A percentile compares a stretch with the other conserved stretches of the same genome.
Evolutionary conservation across 1,140 invertebrate genomes (phyloP).

Genomic region (Vanessa tameamea): DNA sequence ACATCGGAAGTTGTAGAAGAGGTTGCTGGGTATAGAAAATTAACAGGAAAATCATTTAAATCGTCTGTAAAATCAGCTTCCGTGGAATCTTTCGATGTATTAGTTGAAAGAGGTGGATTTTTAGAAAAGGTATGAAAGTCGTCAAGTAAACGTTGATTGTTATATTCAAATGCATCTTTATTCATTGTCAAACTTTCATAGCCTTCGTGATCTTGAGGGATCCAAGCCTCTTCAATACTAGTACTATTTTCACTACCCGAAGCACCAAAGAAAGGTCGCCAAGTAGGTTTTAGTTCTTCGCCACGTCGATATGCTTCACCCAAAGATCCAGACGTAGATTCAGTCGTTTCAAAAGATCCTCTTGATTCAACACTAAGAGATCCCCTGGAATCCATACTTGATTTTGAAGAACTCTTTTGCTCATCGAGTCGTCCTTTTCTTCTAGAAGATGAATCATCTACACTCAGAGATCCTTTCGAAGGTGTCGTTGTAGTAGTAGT

Average conservation of each 20-base stretch:
- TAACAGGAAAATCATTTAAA: conserved; percentile 86
- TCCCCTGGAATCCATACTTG: conserved; percentile 82
- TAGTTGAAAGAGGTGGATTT: conserved; percentile 81
- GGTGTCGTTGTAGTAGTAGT: conserved; percentile 74
- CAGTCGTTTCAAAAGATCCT: conserved; percentile 85
- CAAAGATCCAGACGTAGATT: conserved; percentile 87
- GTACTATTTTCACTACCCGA: conserved; percentile 87
- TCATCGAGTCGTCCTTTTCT: conserved; percentile 75
- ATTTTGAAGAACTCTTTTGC: conserved; percentile 82
- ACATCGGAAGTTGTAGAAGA: conserved; percentile 83
- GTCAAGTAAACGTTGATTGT: conserved; percentile 73
- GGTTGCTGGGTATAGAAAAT: conserved; percentile 85
- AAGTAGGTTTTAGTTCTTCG: conserved; percentile 87
- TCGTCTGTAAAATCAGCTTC: conserved; percentile 87
- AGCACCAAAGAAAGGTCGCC: conserved; percentile 90
- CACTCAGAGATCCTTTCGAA: conserved; percentile 77
- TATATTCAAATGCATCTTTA: conserved; percentile 77
- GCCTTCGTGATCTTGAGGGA: conserved; percentile 87
- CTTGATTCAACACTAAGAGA: conserved; percentile 84
- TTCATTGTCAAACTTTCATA: conserved; percentile 80
- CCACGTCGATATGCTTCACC: conserved; percentile 84
- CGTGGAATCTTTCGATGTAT: conserved; percentile 82
- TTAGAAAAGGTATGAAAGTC: conserved; percentile 80
- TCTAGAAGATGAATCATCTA: conserved; percentile 76
- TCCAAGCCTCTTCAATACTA: conserved; percentile 90